A percentile compares a stretch with the other conserved stretches of the same genome.
phyloP scores from a whole-genome alignment of 2,888 invertebrate genomes.

The Panopea generosa region DNA sequence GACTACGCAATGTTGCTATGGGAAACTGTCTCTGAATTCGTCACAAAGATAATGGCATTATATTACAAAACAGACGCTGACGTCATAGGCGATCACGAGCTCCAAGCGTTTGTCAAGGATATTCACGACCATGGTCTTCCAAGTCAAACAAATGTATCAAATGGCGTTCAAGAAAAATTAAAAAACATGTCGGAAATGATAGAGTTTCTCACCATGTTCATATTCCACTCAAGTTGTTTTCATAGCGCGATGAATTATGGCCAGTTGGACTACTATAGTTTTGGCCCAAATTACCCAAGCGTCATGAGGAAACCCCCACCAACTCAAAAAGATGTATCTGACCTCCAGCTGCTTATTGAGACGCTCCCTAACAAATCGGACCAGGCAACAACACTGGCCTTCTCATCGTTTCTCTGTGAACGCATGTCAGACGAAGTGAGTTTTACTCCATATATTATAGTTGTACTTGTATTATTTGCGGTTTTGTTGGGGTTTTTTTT shows the following conservation, averaged over 20 bases:
- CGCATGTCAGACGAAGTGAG: conserved; percentile 56
- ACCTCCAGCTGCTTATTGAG: conserved; percentile 42
- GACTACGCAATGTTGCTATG: conserved; percentile 56
- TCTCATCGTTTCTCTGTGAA: conserved; percentile 53
- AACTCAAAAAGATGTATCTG: conserved; percentile 46
- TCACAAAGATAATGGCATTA: conserved; percentile 32
- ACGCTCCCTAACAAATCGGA: conserved; percentile 55
- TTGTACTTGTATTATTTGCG: too few species aligned
- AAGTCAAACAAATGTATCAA: conserved; percentile 29
- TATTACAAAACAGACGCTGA: conserved; percentile 50
- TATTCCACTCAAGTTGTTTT: conserved; percentile 51
- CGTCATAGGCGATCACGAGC: conserved; percentile 41
- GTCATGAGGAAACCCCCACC: conserved; percentile 51
- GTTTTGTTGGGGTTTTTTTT: too few species aligned
- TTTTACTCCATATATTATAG: too few species aligned
- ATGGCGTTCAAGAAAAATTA: conserved; percentile 50
- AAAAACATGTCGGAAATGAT: conserved; percentile 31
- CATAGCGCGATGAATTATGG: conserved; percentile 59
- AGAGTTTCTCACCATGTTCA: conserved; percentile 51
- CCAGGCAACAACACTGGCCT: conserved; percentile 55
- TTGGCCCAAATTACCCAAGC: conserved; percentile 61
- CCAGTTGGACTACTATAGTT: conserved; percentile 58
- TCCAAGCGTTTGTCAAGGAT: conserved; percentile 49
- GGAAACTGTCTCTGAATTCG: conserved; percentile 38
- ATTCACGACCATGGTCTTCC: conserved; percentile 44